Evolutionary conservation across 2,888 invertebrate species (phyloP).

Genomic region (Hecatera dysodea): DNA sequence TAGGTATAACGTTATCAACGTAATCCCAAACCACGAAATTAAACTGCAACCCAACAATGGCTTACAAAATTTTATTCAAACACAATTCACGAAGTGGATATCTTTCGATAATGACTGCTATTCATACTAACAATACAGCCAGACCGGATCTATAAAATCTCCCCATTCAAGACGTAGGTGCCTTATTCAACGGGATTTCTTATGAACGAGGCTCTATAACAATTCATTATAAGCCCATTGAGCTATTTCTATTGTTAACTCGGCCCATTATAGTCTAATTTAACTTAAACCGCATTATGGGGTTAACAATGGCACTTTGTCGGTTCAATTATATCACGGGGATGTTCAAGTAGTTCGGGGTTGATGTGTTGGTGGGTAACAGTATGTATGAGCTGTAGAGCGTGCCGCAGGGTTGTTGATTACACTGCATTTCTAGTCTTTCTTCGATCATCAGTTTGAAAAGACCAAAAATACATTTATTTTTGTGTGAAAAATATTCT

Average conservation of each 20-base stretch:
- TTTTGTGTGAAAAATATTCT: too few species aligned
- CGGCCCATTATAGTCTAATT: conserved; percentile 83
- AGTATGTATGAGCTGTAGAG: conserved; percentile 30
- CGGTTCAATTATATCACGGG: conserved; percentile 73
- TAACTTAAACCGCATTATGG: conserved; percentile 75
- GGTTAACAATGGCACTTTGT: conserved; percentile 72
- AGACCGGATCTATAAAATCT: conserved; percentile 80
- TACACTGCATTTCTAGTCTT: neutral
- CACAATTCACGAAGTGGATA: conserved; percentile 73
- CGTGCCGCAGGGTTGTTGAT: neutral
- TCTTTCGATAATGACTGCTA: conserved; percentile 82
- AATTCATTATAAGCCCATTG: conserved; percentile 87
- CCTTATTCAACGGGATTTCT: conserved; percentile 83
- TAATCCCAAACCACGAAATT: conserved; percentile 37
- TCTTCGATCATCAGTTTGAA: too few species aligned
- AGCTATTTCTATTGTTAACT: conserved; percentile 81
- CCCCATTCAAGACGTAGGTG: conserved; percentile 83
- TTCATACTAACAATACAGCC: conserved; percentile 84
- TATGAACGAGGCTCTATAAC: conserved; percentile 80
- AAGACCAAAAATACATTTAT: too few species aligned
- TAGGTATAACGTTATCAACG: conserved; percentile 1
- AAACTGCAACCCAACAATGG: conserved; percentile 63
- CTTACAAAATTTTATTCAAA: conserved; percentile 73
- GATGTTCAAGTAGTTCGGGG: conserved; percentile 57
- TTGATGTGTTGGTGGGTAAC: conserved; percentile 40